Evolutionary conservation across 1,140 invertebrate species (phyloP).

Genomic region (Armadillidium nasatum): DNA sequence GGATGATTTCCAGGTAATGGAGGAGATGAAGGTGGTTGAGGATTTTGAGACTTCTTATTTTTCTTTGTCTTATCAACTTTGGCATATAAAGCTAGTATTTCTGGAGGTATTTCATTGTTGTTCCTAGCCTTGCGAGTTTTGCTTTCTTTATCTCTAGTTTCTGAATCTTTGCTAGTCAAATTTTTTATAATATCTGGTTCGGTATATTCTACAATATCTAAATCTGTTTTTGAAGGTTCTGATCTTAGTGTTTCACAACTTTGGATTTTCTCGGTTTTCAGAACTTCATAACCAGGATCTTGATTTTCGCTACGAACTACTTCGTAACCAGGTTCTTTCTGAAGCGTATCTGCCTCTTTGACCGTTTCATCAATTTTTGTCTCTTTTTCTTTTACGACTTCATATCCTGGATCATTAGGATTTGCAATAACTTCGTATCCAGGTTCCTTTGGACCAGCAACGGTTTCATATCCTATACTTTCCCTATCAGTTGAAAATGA

Average conservation of each 20-base stretch:
- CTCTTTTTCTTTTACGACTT: constrained; percentile 28
- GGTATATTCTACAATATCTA: constrained; percentile 17
- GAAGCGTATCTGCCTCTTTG: neutral
- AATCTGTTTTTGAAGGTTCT: constrained; percentile 19
- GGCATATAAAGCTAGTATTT: constrained; percentile 43
- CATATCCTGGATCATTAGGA: constrained; percentile 34
- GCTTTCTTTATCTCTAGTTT: neutral
- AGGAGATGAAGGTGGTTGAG: neutral
- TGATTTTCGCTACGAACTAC: neutral
- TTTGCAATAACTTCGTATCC: constrained; percentile 26
- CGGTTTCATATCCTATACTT: constrained; percentile 39
- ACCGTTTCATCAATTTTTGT: neutral
- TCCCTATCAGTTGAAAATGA: constrained; percentile 28
- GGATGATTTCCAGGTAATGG: neutral
- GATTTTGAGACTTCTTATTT: constrained; percentile 19
- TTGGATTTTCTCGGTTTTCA: constrained; percentile 19
- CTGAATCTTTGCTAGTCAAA: constrained; percentile 2
- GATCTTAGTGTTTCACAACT: constrained; percentile 35
- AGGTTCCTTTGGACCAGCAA: constrained; percentile 28
- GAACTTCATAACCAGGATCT: constrained; percentile 31
- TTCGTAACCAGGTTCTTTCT: neutral
- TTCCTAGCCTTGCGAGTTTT: neutral
- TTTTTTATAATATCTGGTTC: constrained; percentile 40
- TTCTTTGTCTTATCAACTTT: constrained; percentile 43
- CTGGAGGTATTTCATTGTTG: constrained; percentile 32